Percentiles rank a stretch among this genome's conserved stretches.
phyloP scores from a whole-genome alignment of 2,888 invertebrate species.

The Tethea ocularis region DNA sequence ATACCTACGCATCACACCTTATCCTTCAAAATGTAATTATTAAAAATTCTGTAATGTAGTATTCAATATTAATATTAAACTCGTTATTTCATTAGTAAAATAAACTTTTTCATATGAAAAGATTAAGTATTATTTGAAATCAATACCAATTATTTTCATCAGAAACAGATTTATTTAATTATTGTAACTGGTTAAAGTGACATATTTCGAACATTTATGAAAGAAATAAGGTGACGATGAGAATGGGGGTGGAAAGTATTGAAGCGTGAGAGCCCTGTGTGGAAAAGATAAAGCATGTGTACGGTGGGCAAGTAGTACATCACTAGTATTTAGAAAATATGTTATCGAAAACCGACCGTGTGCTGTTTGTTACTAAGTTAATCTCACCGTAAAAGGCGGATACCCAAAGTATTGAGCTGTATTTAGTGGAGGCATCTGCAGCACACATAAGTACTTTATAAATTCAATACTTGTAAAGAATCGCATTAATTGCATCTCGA shows the following conservation, averaged over 20 bases:
- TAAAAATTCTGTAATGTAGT: not conserved
- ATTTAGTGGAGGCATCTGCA: not conserved
- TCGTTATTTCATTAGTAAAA: not conserved
- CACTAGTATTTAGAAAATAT: too few relatives aligned
- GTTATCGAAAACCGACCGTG: too few relatives aligned
- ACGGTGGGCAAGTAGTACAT: not conserved
- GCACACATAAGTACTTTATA: too few relatives aligned
- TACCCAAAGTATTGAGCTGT: not conserved
- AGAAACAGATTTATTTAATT: slow-evolving; percentile 51
- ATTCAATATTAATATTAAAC: not conserved
- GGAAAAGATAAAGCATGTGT: slow-evolving; percentile 42
- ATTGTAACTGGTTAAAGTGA: slow-evolving; percentile 58
- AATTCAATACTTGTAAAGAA: too few relatives aligned
- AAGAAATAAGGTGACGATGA: slow-evolving; percentile 50
- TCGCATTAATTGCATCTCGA: too few relatives aligned
- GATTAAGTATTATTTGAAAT: slow-evolving; percentile 22
- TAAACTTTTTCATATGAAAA: not conserved
- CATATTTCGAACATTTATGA: slow-evolving; percentile 60
- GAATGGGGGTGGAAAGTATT: slow-evolving; percentile 38
- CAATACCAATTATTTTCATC: slow-evolving; percentile 50
- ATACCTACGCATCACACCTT: not conserved
- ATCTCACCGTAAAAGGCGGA: too few relatives aligned
- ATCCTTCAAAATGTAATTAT: not conserved
- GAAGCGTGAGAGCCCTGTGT: slow-evolving; percentile 51
- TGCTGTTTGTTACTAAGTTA: too few relatives aligned